Base-by-base conservation (phyloP, 2,113 vertebrate genomes). In the Gobius niger region DNA sequence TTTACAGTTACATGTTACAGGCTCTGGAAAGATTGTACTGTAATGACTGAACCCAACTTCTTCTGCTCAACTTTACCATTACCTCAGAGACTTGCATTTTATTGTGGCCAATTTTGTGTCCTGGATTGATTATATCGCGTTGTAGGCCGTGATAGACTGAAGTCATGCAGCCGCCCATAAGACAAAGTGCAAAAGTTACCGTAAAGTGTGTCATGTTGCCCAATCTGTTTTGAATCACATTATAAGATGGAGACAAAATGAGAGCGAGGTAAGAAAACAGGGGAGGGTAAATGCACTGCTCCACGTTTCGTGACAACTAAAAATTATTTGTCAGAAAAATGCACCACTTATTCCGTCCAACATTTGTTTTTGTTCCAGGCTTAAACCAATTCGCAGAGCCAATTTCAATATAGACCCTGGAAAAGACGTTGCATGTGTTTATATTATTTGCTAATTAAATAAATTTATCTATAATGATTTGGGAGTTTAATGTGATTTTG, bases 201-300 rank as follows among this genome's bases (percentile, higher is more conserved):
- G 18, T 56, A 10, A 68, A 70, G 54, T 60, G 46, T 81, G 73
- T 78, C 72, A 77, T 60, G 50, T 76, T 82, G 63, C 76, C 78
- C 70, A 80, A 54, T 80, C 84, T 89, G 82, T 77, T 76, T 88
- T 81, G 67, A 73, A 86, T 90, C 78, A 85, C 49, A 67, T 86
- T 81, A 72, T 65, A 46, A 63, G 59, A 73, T 75, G 73, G 74
- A 74, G 44, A 68, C 16, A 3, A 78, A 70, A 70, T 68, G 41
- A 76, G 77, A 74, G 72, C 0, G 34, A 57, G 60, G 57, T 34
- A 56, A 49, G 50, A 41, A 34, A 46, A 50, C 7, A 34, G 19
- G 18, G 14, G n/a, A 56, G 46, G n/a, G 14, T 78, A 34, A 50
- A 56, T 41, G 50, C 6, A 63, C 60, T 52, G 70, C 68, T 65